A percentile compares a stretch with the other conserved stretches of the same genome.
phyloP scores from a whole-genome alignment of 2,888 invertebrate species.

The Taphrorychus bicolor region DNA sequence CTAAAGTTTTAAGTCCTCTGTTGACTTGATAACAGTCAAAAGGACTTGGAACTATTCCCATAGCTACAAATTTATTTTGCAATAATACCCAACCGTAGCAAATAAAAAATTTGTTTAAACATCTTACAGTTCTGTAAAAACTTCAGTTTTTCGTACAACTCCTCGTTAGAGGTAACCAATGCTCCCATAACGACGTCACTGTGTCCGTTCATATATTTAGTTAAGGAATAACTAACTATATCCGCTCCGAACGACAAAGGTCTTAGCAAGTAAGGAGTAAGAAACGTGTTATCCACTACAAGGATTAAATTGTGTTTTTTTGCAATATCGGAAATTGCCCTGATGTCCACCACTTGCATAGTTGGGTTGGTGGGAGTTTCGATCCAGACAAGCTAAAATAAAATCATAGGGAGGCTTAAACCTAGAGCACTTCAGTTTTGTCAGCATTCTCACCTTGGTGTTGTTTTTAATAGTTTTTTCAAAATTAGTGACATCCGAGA shows the following conservation, averaged over 20 bases:
- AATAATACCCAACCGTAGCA: neutral
- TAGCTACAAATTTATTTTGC: conserved; percentile 62
- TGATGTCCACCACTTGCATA: conserved; percentile 88
- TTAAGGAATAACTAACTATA: conserved; percentile 88
- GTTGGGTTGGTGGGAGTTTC: conserved; percentile 97
- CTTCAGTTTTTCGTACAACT: conserved; percentile 73
- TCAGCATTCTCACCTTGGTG: conserved; percentile 82
- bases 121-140: conserved; percentile 89
- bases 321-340: conserved; percentile 70
- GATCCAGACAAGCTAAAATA: conserved; percentile 84
- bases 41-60: conserved; percentile 94
- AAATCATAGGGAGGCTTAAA: neutral
- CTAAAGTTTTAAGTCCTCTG: conserved; percentile 91
- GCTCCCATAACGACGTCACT: conserved; percentile 97
- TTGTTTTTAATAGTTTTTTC: conserved; percentile 76
- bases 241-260: conserved; percentile 93
- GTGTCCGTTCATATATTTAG: conserved; percentile 99
- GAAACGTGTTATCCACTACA: conserved; percentile 93
- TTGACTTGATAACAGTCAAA: conserved; percentile 96
- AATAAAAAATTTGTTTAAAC: neutral
- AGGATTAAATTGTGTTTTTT: conserved; percentile 70
- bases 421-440: neutral
- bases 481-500: conserved; percentile 71
- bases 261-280: conserved; percentile 88
- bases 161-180: conserved; percentile 75